Evolutionary conservation across 2,888 invertebrate genomes (phyloP), one percentile per base, ranked within the genome.

Genomic region (Eristalinus sepulchralis): DNA sequence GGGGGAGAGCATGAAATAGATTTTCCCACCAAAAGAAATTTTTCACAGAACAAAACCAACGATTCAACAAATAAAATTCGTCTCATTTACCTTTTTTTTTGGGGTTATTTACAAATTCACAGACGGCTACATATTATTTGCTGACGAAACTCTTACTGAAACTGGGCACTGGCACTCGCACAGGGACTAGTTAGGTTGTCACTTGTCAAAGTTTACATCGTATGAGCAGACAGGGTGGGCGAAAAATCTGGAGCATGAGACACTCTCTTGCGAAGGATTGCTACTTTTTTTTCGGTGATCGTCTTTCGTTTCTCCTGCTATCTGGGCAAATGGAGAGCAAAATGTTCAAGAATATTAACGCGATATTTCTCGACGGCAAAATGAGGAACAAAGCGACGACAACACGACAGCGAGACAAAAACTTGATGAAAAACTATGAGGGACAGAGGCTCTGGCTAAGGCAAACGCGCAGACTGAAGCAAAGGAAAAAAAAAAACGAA

Each of bases 71-170:
- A 72, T 47, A 47, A 66, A 67, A 55, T 63, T 75, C 68, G 39
- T 17, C 63, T 70, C 70, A 81, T 68, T 81, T 81, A 81, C 81
- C 81, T 81, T 81, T 62, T 81, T 62, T 75, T 39, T 47, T 63
- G 75, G 75, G 47, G 47, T 17, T 17, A 31, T 75, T 63, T 64
- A 68, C 53, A 68, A 27, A 63, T 73, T 60, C 73, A 73, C 75
- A 63, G 17, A 60, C 39, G 72, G 67, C 60, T 80, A 80, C 80
- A 80, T 80, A 62, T 73, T 24, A 10, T 80, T 72, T 53, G 2
- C 27, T 13, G 33, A 57, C 59, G 22, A 78, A 39, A 57, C 27
- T 5, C 27, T 5, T 27, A 27, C 53, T n/a, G 20, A 31, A 13
- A 60, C 27, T 27, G 27, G 27, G 31, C 0, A 24, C 17, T 47